phyloP scores from a whole-genome alignment of 2,797 vertebrate genomes.

The Leptatherina wallacei region DNA sequence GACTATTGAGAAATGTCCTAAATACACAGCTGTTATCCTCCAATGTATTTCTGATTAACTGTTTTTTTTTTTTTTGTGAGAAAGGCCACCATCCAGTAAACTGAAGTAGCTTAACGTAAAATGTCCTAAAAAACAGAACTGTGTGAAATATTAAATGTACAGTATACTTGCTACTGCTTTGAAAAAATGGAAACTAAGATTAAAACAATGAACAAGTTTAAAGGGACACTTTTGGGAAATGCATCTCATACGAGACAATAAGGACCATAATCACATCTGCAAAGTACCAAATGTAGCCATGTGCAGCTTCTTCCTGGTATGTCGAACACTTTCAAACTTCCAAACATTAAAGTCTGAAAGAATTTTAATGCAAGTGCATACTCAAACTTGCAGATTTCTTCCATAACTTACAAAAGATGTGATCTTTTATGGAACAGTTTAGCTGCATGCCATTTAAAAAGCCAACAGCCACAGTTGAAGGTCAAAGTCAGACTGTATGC shows the following conservation, averaged over 20 bases:
- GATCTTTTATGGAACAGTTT: constrained; percentile 3
- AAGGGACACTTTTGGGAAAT: constrained; percentile 7
- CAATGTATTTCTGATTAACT: not conserved
- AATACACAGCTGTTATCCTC: not conserved
- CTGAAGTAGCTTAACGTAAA: constrained; percentile 17
- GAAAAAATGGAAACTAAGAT: not conserved
- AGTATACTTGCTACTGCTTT: not conserved
- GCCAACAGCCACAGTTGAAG: not conserved
- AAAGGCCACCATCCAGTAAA: not conserved
- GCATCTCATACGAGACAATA: not conserved
- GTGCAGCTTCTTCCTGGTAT: not conserved
- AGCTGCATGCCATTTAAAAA: not conserved
- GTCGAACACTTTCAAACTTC: not conserved
- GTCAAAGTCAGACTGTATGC: constrained; percentile 8
- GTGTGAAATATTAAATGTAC: constrained; percentile 4
- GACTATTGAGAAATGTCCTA: not conserved
- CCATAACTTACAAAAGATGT: not conserved
- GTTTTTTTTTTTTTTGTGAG: too few species aligned
- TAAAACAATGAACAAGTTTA: not conserved
- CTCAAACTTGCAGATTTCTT: not conserved
- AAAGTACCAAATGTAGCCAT: not conserved
- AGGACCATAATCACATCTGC: constrained; percentile 7
- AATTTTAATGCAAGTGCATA: not conserved
- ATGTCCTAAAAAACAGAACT: constrained; percentile 11
- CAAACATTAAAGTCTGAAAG: not conserved